Percentiles rank a stretch among this genome's conserved stretches.
phyloP scores from a whole-genome alignment of 2,888 invertebrate species.

The Eulithis testata region DNA sequence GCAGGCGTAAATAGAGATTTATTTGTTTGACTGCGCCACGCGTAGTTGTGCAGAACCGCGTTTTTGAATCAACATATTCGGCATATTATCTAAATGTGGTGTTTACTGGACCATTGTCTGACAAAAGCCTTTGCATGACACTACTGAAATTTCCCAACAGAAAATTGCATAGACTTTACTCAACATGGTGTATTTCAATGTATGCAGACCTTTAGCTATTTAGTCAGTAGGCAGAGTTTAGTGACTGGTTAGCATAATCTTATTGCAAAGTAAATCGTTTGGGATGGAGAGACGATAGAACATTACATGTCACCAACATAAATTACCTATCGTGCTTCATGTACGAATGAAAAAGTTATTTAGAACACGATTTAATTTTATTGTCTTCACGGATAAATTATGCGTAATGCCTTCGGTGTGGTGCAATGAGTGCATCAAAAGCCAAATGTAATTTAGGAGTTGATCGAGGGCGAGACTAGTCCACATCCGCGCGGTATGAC shows the following conservation, averaged over 20 bases:
- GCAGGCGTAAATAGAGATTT: conserved; percentile 6
- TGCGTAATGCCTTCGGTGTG: no score
- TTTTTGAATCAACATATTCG: background rate
- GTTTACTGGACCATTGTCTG: conserved; percentile 14
- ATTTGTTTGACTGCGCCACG: conserved; percentile 4
- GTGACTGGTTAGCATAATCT: no score
- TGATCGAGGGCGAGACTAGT: conserved; percentile 14
- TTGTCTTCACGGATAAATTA: no score
- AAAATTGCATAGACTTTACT: background rate
- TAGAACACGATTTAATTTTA: no score
- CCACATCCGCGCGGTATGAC: conserved; percentile 25
- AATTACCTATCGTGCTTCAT: no score
- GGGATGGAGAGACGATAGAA: no score
- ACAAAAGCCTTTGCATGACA: conserved; percentile 1
- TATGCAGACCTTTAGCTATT: no score
- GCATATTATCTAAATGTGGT: conserved; percentile 1
- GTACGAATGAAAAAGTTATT: no score
- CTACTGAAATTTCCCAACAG: conserved; percentile 12
- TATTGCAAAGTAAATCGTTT: no score
- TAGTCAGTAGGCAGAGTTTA: no score
- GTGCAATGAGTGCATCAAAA: background rate
- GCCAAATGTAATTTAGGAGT: background rate
- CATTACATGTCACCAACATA: no score
- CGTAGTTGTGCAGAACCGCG: conserved; percentile 1
- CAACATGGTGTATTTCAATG: no score